phyloP scores from a whole-genome alignment of 2,797 vertebrate genomes.

The Gymnothorax reevesii region DNA sequence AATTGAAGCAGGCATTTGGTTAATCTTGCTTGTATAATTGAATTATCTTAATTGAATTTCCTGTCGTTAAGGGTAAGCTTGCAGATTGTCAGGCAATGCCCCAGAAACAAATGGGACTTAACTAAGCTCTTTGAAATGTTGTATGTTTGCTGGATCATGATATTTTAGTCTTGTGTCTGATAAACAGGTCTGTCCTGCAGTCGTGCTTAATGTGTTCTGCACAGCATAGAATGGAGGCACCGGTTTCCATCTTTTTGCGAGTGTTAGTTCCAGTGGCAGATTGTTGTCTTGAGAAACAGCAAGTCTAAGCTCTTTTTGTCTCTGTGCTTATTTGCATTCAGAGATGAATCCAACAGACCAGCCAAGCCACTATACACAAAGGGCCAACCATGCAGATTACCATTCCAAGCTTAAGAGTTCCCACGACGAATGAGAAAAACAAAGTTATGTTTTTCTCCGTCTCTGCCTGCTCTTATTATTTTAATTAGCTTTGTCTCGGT shows the following conservation, averaged over 20 bases:
- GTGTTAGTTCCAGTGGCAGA: background rate
- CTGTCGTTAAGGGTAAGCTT: background rate
- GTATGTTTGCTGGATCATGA: background rate
- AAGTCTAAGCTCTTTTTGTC: constrained; percentile 3
- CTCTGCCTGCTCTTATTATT: background rate
- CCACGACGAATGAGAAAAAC: constrained; percentile 19
- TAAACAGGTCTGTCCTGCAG: background rate
- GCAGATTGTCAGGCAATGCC: background rate
- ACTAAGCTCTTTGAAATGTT: background rate
- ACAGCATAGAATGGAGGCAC: background rate
- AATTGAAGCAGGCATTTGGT: background rate
- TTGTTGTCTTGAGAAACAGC: background rate
- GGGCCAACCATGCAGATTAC: constrained; percentile 28
- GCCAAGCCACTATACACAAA: constrained; percentile 25
- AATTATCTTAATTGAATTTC: background rate
- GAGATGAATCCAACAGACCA: constrained; percentile 42
- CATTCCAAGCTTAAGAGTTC: constrained; percentile 25
- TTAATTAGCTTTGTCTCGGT: background rate
- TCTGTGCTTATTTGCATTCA: constrained; percentile 53
- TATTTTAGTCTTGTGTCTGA: background rate
- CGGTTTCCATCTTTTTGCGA: background rate
- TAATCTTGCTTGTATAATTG: background rate
- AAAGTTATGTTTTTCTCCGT: background rate
- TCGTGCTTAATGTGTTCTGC: background rate
- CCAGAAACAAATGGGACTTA: background rate